phyloP scores from a whole-genome alignment of 2,797 vertebrate genomes.

The Ctenosaura bakeri region DNA sequence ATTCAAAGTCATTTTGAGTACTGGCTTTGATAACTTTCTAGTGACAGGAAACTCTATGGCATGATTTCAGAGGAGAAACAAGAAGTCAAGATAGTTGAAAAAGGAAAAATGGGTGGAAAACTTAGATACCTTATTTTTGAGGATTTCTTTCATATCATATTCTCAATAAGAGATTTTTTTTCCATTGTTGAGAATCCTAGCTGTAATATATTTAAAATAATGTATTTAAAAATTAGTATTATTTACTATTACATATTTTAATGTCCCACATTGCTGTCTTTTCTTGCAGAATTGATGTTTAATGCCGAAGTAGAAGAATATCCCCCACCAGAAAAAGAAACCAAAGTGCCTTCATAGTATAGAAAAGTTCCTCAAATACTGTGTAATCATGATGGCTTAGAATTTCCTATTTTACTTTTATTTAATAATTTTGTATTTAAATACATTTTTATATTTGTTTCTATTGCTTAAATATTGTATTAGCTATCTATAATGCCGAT shows the following conservation, averaged over 20 bases:
- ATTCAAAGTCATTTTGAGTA: background rate
- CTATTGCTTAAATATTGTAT: slow-evolving; percentile 52
- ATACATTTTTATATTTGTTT: slow-evolving; percentile 68
- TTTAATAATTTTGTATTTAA: slow-evolving; percentile 64
- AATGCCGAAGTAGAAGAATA: slow-evolving; percentile 86
- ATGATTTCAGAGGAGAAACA: background rate
- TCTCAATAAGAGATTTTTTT: background rate
- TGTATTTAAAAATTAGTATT: background rate
- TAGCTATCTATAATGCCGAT: slow-evolving; percentile 52
- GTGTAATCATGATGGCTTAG: slow-evolving; percentile 41
- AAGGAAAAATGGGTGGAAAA: background rate
- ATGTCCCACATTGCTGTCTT: slow-evolving; percentile 39
- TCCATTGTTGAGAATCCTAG: background rate
- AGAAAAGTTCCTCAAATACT: slow-evolving; percentile 46
- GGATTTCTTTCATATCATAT: background rate
- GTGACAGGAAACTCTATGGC: background rate
- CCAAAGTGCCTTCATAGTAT: slow-evolving; percentile 80
- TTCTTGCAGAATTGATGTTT: slow-evolving; percentile 86
- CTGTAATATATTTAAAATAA: background rate
- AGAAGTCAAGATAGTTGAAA: background rate
- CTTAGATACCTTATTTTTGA: background rate
- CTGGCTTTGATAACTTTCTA: background rate
- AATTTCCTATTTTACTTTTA: slow-evolving; percentile 48
- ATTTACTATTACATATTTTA: slow-evolving; percentile 31
- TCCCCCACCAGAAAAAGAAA: slow-evolving; percentile 81